Evolutionary conservation across 2,888 invertebrate genomes (phyloP).

Genomic region (Sceliomorpha sp.): DNA sequence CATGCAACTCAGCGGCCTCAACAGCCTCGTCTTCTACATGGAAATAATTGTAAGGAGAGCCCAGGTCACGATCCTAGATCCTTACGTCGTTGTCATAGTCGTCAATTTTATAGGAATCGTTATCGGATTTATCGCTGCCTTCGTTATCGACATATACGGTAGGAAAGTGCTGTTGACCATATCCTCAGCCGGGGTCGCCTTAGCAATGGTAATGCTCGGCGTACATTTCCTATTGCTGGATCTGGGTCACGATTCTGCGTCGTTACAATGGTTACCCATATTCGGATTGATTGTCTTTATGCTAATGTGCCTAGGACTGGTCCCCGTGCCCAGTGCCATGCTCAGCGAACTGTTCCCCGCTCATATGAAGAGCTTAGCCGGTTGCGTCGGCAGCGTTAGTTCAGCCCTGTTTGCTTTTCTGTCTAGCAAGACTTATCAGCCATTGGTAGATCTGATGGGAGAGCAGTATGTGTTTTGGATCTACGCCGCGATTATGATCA

Average conservation of each 20-base stretch:
- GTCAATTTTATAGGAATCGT: constrained; percentile 49
- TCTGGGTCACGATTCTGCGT: constrained; percentile 35
- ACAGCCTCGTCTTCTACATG: constrained; percentile 63
- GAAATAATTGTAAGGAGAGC: constrained; percentile 62
- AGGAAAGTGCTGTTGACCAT: constrained; percentile 42
- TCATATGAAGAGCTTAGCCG: constrained; percentile 66
- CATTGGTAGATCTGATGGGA: constrained; percentile 59
- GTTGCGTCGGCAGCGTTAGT: constrained; percentile 61
- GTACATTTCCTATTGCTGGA: constrained; percentile 62
- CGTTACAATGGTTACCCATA: constrained; percentile 64
- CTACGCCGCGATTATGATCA: constrained; percentile 58
- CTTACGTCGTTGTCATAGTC: constrained; percentile 61
- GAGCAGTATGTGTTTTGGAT: constrained; percentile 65
- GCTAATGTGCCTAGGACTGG: constrained; percentile 29
- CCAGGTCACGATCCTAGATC: constrained; percentile 56
- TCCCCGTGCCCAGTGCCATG: constrained; percentile 66
- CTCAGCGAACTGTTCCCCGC: constrained; percentile 70
- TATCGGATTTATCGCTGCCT: constrained; percentile 18
- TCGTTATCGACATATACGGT: constrained; percentile 57
- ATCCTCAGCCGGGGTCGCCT: constrained; percentile 52
- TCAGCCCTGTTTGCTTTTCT: constrained; percentile 66
- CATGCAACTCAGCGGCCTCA: constrained; percentile 65
- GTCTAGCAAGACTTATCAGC: constrained; percentile 65
- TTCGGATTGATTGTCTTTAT: constrained; percentile 58
- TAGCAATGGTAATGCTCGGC: constrained; percentile 59